Evolutionary conservation across 2,797 vertebrate genomes (phyloP), one percentile per base, ranked within the genome.

Genomic region (Cyprinella venusta): DNA sequence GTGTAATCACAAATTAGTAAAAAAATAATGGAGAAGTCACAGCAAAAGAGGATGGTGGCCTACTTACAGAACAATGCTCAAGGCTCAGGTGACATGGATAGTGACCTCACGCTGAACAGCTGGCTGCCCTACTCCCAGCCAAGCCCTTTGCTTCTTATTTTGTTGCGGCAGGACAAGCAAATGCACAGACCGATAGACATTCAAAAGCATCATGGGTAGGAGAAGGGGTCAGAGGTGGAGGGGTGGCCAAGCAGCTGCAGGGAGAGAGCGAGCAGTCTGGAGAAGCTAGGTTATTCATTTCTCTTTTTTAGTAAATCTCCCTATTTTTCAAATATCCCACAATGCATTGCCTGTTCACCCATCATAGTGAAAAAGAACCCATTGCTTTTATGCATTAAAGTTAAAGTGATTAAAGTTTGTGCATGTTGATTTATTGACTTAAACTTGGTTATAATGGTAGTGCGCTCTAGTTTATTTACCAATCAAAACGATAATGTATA

Each of bases 21-120:
- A 87, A 70, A 87, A 86, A 82, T 79, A 42, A 86, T 86, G 42
- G 71, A 89, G 79, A 88, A 92, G 88, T 93, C 94, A 93, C 94
- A 96, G 90, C 94, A 93, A 96, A 93, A 96, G 94, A 96, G 95
- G 94, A 93, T 93, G 93, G 94, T 95, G 93, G 96, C 97, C 98
- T 99, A 99, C 98, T 98, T 99, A 99, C 97, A 97, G 95, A 97
- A 95, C 95, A 94, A 93, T 92, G 94, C 92, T 94, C 95, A 95
- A 91, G 95, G 94, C 94, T 95, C 94, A 91, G 96, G 95, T 96
- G 95, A 94, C 97, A 97, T 96, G 96, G 93, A 96, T 96, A 96
- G 96, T 96, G 97, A 96, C 97, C 97, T 95, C 96, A 95, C 95
- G 96, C 96, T 95, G 95, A 93, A 94, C 96, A 96, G 95, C 89